A percentile compares a stretch with the other conserved stretches of the same genome.
Conservation (phyloP, 1,140 invertebrate genomes). For the Cherax quadricarinatus region DNA sequence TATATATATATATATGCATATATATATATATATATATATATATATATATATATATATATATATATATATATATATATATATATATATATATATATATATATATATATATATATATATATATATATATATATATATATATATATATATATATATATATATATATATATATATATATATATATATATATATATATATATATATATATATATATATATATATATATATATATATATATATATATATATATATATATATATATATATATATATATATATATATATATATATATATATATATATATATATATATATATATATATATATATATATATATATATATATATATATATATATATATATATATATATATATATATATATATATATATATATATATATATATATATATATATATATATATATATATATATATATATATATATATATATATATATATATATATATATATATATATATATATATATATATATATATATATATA, state of each 20-base stretch:
- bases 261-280: background rate
- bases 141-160: no score
- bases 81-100: no score
- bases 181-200: no score
- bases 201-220: no score
- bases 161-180: no score
- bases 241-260: background rate
- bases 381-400: no score
- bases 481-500: background rate
- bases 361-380: background rate
- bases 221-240: background rate
- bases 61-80: background rate
- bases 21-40: background rate
- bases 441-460: no score
- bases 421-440: background rate
- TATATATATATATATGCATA: background rate
- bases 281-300: background rate
- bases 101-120: no score
- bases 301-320: no score
- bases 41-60: slow-evolving; percentile 45
- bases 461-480: background rate
- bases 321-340: no score
- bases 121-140: no score
- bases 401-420: background rate
- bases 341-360: no score